Evolutionary conservation across 2,797 vertebrate genomes (phyloP).

Genomic region (Esox lucius): DNA sequence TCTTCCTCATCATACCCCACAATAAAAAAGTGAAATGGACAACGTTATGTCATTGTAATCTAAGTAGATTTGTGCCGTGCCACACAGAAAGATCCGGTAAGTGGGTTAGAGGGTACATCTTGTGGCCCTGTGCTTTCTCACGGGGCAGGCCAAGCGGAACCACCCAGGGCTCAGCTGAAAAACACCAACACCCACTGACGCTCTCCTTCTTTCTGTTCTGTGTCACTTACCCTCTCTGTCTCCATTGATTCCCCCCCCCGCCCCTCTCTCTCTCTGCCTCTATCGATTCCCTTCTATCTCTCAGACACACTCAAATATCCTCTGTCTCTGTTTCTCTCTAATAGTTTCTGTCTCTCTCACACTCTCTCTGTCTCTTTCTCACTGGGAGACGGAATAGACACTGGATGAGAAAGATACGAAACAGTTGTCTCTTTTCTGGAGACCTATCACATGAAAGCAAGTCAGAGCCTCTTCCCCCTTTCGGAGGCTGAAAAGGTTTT

Average conservation of each 20-base stretch:
- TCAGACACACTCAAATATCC: neutral
- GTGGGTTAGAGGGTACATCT: conserved; percentile 70
- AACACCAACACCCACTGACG: conserved; percentile 1
- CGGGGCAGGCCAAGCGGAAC: conserved; percentile 40
- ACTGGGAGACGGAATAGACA: too few relatives aligned
- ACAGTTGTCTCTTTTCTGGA: too few relatives aligned
- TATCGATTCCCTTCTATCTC: neutral
- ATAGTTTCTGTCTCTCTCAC: too few relatives aligned
- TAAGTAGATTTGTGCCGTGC: conserved; percentile 41
- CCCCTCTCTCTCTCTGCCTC: too few relatives aligned
- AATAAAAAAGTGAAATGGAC: neutral
- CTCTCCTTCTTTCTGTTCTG: neutral
- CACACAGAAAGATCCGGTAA: conserved; percentile 52
- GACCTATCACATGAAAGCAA: too few relatives aligned
- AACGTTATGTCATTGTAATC: conserved; percentile 7
- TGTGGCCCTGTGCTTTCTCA: conserved; percentile 48
- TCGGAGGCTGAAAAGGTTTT: too few relatives aligned
- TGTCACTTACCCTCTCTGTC: neutral
- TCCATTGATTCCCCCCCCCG: neutral
- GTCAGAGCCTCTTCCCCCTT: too few relatives aligned
- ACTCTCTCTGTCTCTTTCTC: too few relatives aligned
- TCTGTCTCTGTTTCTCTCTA: neutral
- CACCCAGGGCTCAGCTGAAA: conserved; percentile 8
- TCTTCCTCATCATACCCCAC: neutral
- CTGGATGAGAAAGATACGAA: too few relatives aligned